phyloP scores from a whole-genome alignment of 2,113 vertebrate species.

The Falcunculus frontatus region DNA sequence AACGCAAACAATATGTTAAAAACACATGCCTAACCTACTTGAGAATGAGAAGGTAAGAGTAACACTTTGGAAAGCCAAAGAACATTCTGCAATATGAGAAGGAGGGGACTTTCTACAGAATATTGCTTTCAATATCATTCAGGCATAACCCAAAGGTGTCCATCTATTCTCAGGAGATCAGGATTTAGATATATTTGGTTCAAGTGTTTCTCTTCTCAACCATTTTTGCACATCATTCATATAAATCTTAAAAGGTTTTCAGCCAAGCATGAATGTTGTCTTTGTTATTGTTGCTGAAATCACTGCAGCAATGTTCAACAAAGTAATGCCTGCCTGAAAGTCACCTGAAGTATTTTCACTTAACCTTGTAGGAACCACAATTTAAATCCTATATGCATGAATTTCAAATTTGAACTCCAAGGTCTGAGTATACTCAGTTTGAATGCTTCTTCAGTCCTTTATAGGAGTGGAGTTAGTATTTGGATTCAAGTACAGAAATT shows the following conservation, averaged over 20 bases:
- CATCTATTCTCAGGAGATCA: not conserved
- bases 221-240: not conserved
- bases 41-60: not conserved
- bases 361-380: not conserved
- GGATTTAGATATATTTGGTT: not conserved
- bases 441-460: not conserved
- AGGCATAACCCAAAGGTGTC: not conserved
- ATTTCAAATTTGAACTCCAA: not conserved
- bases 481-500: not conserved
- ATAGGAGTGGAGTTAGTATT: not conserved
- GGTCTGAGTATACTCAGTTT: not conserved
- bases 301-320: not conserved
- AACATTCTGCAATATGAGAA: not conserved
- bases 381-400: not conserved
- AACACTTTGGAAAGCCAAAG: not conserved
- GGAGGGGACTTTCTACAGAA: not conserved
- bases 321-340: not conserved
- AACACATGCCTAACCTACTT: not conserved
- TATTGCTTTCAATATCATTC: not conserved
- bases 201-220: not conserved
- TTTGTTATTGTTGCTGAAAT: not conserved
- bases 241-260: not conserved
- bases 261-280: not conserved
- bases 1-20: not conserved
- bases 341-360: not conserved